A percentile compares a stretch with the other conserved stretches of the same genome.
These are phyloP conservation scores for Maconellicoccus hirsutus DNA, from an alignment of 1,140 invertebrate genomes.

Conservation along the genomic window DNA sequence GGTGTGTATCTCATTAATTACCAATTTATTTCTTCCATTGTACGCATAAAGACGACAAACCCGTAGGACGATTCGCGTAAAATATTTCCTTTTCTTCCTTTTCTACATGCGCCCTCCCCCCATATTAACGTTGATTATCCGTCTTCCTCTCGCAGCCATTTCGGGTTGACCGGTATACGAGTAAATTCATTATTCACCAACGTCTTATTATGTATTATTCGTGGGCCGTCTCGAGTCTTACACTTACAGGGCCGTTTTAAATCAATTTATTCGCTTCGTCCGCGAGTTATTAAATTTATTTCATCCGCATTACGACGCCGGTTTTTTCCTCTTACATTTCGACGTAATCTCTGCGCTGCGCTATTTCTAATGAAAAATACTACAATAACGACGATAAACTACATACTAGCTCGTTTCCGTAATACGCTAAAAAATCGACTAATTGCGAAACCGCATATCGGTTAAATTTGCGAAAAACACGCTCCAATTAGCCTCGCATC, in stretches of 20 bases:
- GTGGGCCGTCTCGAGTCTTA: neutral
- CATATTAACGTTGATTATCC: conserved; percentile 18
- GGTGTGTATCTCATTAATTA: no score
- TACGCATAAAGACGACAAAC: neutral
- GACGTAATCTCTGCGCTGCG: no score
- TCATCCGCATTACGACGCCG: conserved; percentile 5
- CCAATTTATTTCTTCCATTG: no score
- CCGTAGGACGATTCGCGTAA: neutral
- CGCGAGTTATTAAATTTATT: conserved; percentile 15
- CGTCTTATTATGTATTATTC: conserved; percentile 16
- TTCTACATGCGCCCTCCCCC: neutral
- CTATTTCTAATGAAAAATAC: no score
- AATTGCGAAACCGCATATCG: no score
- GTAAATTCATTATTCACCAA: conserved; percentile 8
- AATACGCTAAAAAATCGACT: no score
- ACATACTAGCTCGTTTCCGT: no score
- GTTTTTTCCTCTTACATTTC: no score
- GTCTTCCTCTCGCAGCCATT: neutral
- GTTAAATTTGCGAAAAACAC: no score
- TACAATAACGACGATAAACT: no score
- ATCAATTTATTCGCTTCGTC: conserved; percentile 19
- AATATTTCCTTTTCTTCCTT: neutral
- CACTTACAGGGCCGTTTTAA: neutral
- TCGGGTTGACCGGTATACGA: neutral
- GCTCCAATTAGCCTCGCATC: no score